Evolutionary conservation across 2,113 vertebrate genomes (phyloP), one percentile per base, ranked within the genome.

Genomic region (Phycodurus eques): DNA sequence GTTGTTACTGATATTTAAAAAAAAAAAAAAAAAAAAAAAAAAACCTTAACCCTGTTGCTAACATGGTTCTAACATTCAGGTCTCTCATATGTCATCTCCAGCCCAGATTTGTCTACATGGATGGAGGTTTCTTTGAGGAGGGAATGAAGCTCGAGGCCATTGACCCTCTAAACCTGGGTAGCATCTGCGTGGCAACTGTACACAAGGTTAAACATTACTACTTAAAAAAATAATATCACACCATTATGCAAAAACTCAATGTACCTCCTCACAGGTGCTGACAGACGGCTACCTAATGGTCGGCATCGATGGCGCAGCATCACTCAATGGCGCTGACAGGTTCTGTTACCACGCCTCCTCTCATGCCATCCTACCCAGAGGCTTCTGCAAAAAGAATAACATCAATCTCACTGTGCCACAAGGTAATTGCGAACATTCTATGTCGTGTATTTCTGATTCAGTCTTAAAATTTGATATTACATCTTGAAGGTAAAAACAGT

Each of bases 111-210:
- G 95, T 96, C 70, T 99, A 95, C 87, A 93, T 96, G 49, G 94
- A 95, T 59, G 94, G 94, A 0, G 87, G 92, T 35, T 98, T 95
- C 93, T 99, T 98, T 75, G 92, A 95, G 75, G 91, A 92, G 74
- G 96, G 96, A 64, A 98, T 99, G 98, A 99, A 98, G 79, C 89
- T 99, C 66, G 98, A 99, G 86, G 96, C 95, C 44, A 95, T 99
- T 15, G 96, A 99, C 79, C 98, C 96, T 1, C 88, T 99, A 39
- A 99, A 98, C 76, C 88, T 98, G 79, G 95, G 96, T 72, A 98
- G 93, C 84, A 98, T 99, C 88, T 98, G 95, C 4, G 98, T 98
- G 76, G 95, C 96, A n/a, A 96, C 96, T n/a, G 87, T 99, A 68
- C 94, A 94, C 79, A 97, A 96, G 95, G 98, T 98, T 7, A 20